A percentile compares a stretch with the other conserved stretches of the same genome.
These are phyloP conservation scores for Carduelis carduelis DNA, from an alignment of 2,797 vertebrate genomes.

Conservation along the genomic window DNA sequence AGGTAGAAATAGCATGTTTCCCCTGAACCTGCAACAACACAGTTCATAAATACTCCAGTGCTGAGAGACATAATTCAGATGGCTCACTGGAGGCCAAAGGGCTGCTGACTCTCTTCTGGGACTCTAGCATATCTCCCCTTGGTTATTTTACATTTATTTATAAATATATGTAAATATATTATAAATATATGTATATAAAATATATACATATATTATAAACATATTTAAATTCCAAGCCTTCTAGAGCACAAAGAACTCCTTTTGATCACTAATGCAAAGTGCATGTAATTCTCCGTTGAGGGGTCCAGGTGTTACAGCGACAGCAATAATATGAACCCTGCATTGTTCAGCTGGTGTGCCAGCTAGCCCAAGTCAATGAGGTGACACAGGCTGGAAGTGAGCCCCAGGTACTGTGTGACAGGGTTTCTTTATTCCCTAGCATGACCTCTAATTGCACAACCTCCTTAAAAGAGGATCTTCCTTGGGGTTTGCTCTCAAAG, in stretches of 20 bases:
- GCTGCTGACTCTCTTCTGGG: neutral
- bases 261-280: neutral
- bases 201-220: too few relatives aligned
- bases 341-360: neutral
- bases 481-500: neutral
- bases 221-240: neutral
- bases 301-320: rapidly evolving
- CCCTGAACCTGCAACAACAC: neutral
- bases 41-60: rapidly evolving
- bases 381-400: neutral
- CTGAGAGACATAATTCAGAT: neutral
- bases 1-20: conserved; percentile 72
- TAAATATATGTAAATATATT: neutral
- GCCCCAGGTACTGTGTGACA: neutral
- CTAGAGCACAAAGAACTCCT: neutral
- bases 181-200: too few relatives aligned
- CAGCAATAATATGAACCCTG: neutral
- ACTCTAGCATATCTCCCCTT: neutral
- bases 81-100: neutral
- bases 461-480: neutral
- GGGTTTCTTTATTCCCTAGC: neutral
- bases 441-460: neutral
- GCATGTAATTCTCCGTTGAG: neutral
- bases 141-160: neutral
- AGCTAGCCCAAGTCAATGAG: neutral